These are phyloP conservation scores for Ctenodactylus gundi DNA, from an alignment of 2,113 vertebrate genomes.

Conservation along the genomic window DNA sequence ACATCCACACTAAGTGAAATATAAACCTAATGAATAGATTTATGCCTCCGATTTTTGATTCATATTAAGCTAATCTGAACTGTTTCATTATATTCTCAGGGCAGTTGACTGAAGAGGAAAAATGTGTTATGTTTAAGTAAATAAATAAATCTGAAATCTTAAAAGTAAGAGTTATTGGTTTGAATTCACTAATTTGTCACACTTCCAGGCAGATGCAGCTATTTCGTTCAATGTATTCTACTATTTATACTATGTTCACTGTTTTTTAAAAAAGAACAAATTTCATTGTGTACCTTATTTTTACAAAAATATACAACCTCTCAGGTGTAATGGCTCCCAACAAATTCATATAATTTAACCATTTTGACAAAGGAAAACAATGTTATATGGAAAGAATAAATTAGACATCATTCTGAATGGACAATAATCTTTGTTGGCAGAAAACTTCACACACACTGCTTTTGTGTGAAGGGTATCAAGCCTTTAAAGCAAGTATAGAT, in stretches of 20 bases:
- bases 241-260: not conserved
- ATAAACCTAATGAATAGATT: not conserved
- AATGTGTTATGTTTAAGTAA: not conserved
- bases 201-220: not conserved
- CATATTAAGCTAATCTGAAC: not conserved
- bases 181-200: not conserved
- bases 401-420: not conserved
- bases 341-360: not conserved
- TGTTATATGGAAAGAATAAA: not conserved
- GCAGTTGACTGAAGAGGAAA: not conserved
- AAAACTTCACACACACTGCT: not conserved
- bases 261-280: not conserved
- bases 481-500: not conserved
- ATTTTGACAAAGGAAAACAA: not conserved
- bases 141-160: not conserved
- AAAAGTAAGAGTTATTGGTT: not conserved
- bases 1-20: not conserved
- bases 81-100: not conserved
- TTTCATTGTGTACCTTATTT: not conserved
- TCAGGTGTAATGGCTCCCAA: not conserved
- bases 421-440: not conserved
- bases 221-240: not conserved
- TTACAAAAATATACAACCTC: too few relatives aligned
- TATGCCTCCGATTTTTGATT: not conserved
- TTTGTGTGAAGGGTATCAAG: too few relatives aligned